Conservation (phyloP, 2,113 vertebrate species). For the Carettochelys insculpta region DNA sequence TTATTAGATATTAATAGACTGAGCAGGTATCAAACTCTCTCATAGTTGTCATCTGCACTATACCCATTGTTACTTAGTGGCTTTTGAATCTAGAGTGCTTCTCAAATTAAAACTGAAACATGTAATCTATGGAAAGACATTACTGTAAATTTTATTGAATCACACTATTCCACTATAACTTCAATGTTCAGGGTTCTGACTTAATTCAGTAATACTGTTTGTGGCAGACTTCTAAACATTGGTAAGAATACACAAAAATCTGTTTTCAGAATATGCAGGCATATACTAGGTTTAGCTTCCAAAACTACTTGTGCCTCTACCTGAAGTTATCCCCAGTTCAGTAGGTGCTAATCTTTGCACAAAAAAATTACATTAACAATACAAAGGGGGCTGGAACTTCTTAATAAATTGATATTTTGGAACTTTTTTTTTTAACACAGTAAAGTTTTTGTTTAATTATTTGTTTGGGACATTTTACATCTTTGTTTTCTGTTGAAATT, state of each 20-base stretch:
- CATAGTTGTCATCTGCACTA: neutral
- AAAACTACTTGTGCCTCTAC: neutral
- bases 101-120: neutral
- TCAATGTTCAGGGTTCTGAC: fast-evolving
- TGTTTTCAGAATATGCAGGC: neutral
- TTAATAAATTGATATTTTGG: constrained; percentile 22
- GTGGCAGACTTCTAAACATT: neutral
- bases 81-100: neutral
- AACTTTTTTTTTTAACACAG: constrained; percentile 9
- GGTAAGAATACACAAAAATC: neutral
- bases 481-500: constrained; percentile 66
- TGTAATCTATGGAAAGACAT: neutral
- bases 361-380: neutral
- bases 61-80: neutral
- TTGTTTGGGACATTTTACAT: constrained; percentile 54
- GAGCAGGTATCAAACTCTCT: neutral
- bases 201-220: fast-evolving
- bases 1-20: neutral
- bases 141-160: neutral
- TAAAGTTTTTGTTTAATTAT: constrained; percentile 47
- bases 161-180: fast-evolving
- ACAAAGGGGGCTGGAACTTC: constrained; percentile 37
- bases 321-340: neutral
- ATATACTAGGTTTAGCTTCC: neutral
- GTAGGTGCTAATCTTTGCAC: constrained; percentile 20